Evolutionary conservation across 2,113 vertebrate species (phyloP).

Genomic region (Calidris pygmaea): DNA sequence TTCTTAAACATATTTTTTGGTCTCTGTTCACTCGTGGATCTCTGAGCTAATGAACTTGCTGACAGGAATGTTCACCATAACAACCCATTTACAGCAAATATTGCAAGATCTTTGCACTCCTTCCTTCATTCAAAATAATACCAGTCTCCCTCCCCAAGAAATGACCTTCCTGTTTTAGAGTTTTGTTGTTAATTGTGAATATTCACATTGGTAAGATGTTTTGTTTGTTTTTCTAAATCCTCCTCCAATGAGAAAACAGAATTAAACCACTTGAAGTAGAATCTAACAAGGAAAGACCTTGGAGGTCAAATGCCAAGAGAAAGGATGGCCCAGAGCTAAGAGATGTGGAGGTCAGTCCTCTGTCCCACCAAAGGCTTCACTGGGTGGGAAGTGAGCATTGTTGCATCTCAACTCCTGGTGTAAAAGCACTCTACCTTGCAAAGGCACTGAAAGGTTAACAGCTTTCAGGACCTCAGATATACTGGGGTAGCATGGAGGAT

Average conservation of each 20-base stretch:
- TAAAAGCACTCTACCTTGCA: background rate
- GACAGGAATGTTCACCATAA: conserved; percentile 69
- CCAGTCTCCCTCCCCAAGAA: conserved; percentile 27
- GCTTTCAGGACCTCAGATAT: background rate
- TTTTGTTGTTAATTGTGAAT: conserved; percentile 22
- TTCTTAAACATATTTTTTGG: conserved; percentile 57
- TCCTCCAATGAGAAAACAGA: background rate
- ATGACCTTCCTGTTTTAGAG: conserved; percentile 51
- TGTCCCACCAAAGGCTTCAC: background rate
- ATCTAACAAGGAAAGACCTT: background rate
- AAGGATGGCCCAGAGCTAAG: background rate
- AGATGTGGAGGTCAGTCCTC: background rate
- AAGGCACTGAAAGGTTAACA: background rate
- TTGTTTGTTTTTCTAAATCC: conserved; percentile 46
- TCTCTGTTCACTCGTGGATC: conserved; percentile 40
- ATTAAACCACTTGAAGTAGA: background rate
- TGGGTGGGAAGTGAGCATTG: background rate
- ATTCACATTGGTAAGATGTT: conserved; percentile 26
- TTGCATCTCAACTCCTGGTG: background rate
- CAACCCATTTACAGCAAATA: conserved; percentile 68
- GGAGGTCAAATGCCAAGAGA: background rate
- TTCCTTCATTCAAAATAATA: conserved; percentile 63
- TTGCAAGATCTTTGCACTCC: conserved; percentile 59
- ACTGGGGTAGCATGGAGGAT: background rate
- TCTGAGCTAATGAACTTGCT: conserved; percentile 59